Conservation (phyloP, 2,113 vertebrate species). For the Neogobius melanostomus region DNA sequence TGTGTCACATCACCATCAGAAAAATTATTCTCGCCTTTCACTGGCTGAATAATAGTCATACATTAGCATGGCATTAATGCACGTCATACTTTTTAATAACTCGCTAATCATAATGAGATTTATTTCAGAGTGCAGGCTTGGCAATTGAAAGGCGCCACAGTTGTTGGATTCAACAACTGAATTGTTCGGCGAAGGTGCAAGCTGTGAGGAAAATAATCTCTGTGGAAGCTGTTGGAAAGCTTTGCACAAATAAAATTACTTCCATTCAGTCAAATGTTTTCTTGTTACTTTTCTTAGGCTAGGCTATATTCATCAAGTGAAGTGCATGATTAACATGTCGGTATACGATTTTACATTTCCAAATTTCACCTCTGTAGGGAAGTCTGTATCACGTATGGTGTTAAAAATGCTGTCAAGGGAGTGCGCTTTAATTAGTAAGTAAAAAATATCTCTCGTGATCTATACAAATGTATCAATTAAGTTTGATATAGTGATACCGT, state of each 20-base stretch:
- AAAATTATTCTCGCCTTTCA: conserved; percentile 74
- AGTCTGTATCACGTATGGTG: background rate
- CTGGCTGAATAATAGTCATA: conserved; percentile 73
- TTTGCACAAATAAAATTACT: conserved; percentile 3
- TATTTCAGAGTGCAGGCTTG: conserved; percentile 45
- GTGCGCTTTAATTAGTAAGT: background rate
- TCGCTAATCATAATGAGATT: conserved; percentile 63
- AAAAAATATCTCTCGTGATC: background rate
- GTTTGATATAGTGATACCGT: no score
- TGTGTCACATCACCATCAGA: conserved; percentile 76
- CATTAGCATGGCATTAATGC: conserved; percentile 74
- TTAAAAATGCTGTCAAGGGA: background rate
- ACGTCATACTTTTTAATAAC: conserved; percentile 62
- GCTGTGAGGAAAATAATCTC: conserved; percentile 17
- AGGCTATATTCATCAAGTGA: background rate
- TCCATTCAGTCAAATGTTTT: background rate
- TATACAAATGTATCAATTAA: no score
- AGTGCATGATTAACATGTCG: background rate
- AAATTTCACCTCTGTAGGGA: background rate
- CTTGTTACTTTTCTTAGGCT: background rate
- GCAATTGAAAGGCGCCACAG: conserved; percentile 20
- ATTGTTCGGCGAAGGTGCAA: conserved; percentile 23
- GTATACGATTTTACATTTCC: background rate
- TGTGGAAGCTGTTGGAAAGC: background rate
- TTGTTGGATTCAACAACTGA: conserved; percentile 11